Conservation (phyloP, 2,888 invertebrate genomes). For the Geotrupes spiniger region DNA sequence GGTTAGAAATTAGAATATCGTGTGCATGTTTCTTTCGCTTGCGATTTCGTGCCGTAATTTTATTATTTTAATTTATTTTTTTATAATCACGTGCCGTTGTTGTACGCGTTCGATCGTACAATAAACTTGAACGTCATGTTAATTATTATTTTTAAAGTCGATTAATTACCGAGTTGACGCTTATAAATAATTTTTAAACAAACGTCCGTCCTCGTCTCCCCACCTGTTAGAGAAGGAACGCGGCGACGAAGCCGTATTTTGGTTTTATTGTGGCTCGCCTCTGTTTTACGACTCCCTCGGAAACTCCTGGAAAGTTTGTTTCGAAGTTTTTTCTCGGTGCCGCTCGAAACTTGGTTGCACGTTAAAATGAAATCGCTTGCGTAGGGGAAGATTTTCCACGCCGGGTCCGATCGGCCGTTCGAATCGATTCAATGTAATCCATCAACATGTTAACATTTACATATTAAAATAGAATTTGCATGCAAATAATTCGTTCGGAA, state of each 20-base stretch:
- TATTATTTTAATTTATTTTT: no score
- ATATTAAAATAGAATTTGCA: no score
- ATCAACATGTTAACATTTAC: no score
- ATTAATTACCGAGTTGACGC: no score
- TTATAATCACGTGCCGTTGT: no score
- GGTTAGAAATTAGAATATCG: conserved; percentile 18
- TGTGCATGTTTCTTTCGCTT: conserved; percentile 1
- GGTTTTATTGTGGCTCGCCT: conserved; percentile 42
- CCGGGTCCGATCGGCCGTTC: no score
- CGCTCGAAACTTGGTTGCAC: conserved; percentile 9
- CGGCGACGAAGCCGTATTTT: conserved; percentile 39
- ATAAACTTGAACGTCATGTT: no score
- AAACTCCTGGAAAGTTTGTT: conserved; percentile 38
- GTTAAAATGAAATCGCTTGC: conserved; percentile 3
- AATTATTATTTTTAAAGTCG: no score
- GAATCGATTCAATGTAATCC: no score
- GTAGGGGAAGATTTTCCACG: no score
- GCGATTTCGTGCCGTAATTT: not conserved
- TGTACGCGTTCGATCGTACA: not conserved
- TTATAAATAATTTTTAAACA: no score
- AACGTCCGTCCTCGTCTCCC: conserved; percentile 29
- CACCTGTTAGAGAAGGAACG: conserved; percentile 34
- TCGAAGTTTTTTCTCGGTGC: conserved; percentile 31
- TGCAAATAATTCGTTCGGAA: no score
- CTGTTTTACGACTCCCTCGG: conserved; percentile 42